phyloP scores from a whole-genome alignment of 2,113 vertebrate genomes.

The Panurus biarmicus region DNA sequence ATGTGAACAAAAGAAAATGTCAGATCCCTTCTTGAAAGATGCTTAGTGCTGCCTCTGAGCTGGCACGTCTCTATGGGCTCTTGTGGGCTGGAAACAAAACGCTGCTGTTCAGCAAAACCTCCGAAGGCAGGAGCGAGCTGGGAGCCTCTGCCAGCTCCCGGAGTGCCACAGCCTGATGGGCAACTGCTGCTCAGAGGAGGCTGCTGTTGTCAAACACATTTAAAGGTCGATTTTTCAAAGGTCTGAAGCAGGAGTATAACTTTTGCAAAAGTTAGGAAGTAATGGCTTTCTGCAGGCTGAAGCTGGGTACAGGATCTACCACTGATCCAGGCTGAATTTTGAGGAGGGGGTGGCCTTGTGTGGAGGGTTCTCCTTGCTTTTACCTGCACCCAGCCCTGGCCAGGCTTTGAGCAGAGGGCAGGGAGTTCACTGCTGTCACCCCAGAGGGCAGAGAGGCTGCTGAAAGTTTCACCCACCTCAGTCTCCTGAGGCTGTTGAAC shows the following conservation, averaged over 20 bases:
- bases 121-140: background rate
- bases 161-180: background rate
- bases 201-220: background rate
- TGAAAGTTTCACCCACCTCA: background rate
- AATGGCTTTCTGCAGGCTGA: background rate
- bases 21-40: slow-evolving; percentile 12
- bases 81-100: slow-evolving; percentile 60
- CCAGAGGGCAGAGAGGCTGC: background rate
- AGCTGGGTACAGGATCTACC: background rate
- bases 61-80: slow-evolving; percentile 47
- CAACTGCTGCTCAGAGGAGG: background rate
- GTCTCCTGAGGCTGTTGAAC: background rate
- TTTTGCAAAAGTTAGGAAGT: background rate
- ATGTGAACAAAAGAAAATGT: slow-evolving; percentile 49
- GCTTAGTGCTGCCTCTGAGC: background rate
- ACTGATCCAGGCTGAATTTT: background rate
- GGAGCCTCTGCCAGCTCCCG: background rate
- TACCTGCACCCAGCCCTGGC: background rate
- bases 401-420: background rate
- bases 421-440: background rate
- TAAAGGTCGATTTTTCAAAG: background rate
- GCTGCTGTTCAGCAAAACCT: slow-evolving; percentile 40
- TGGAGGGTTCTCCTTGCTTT: background rate
- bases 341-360: background rate
- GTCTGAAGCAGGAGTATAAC: background rate